Percentiles rank a stretch among this genome's conserved stretches.
Evolutionary conservation across 1,140 invertebrate species (phyloP).

Genomic region (Andrena cerasifolii): DNA sequence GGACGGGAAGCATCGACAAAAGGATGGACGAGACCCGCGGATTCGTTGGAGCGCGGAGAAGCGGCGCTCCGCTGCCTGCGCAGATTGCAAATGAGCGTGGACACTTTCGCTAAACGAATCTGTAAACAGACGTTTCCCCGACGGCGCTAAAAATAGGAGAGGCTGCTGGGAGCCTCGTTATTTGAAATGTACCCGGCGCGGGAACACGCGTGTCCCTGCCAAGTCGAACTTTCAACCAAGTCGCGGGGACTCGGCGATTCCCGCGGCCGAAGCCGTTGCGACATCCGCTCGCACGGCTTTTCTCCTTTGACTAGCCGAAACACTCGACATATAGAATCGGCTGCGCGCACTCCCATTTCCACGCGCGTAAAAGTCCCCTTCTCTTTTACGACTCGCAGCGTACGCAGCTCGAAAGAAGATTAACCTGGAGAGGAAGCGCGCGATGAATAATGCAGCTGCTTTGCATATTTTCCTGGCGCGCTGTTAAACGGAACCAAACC

Average conservation of each 20-base stretch:
- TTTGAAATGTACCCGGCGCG: no score
- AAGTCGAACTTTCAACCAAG: no score
- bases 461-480: not conserved
- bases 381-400: not conserved
- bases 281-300: not conserved
- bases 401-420: slow-evolving; percentile 3
- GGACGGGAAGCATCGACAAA: no score
- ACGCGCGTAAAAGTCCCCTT: not conserved
- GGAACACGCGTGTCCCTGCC: no score
- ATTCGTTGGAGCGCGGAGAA: no score
- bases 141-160: not conserved
- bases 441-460: slow-evolving; percentile 5
- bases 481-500: not conserved
- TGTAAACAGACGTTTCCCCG: not conserved
- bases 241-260: no score
- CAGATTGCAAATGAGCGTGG: not conserved
- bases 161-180: no score
- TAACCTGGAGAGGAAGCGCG: slow-evolving; percentile 5
- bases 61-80: not conserved
- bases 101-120: not conserved
- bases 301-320: not conserved
- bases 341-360: not conserved
- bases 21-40: no score
- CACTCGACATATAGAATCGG: no score
- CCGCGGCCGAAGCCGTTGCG: not conserved